Evolutionary conservation across 2,888 invertebrate species (phyloP), one percentile per base, ranked within the genome.

Genomic region (Xanthia togata): DNA sequence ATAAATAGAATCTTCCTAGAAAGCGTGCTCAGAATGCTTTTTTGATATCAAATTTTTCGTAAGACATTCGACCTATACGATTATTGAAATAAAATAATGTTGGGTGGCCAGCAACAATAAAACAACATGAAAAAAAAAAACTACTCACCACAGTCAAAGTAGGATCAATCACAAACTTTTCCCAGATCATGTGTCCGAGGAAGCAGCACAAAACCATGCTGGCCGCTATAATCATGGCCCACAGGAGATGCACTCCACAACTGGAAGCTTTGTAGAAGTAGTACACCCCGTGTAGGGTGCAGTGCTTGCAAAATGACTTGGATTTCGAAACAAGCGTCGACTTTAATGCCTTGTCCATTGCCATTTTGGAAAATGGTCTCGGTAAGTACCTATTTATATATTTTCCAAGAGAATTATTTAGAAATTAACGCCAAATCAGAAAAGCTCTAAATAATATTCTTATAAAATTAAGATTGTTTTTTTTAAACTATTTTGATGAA

Each of bases 71-170:
- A 53, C 0, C 9, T 23, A 53, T 6, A 23, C 5, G 6, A 35
- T 23, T 23, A 35, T 8, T 23, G 3, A 9, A 38, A 8, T 38
- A n/a, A 38, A 63, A 26, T 65, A 44, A 6, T 44, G 1, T 4
- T 47, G 4, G 44, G 12, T 31, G 8, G 8, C 26, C 41, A 44
- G 11, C 12, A 44, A 20, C 3, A 44, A 12, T 6, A 12, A 31
- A 47, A 12, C 2, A 31, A 23, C 4, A 14, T 31, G 4, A 6
- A 4, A 47, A 67, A 12, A 47, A 44, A 23, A 0, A 44, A 20
- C 14, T 63, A 91, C 93, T 91, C 83, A 95, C 96, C 88, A 96
- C 94, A 65, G 94, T 96, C 35, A 96, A 92, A 0, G 96, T 96
- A 14, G 96, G 96, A 71, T 96, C 94, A 11, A 90, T 82, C 0